Percentiles rank a stretch among this genome's conserved stretches.
These are phyloP conservation scores for Bombycilla garrulus DNA, from an alignment of 2,113 vertebrate species.

Conservation along the genomic window DNA sequence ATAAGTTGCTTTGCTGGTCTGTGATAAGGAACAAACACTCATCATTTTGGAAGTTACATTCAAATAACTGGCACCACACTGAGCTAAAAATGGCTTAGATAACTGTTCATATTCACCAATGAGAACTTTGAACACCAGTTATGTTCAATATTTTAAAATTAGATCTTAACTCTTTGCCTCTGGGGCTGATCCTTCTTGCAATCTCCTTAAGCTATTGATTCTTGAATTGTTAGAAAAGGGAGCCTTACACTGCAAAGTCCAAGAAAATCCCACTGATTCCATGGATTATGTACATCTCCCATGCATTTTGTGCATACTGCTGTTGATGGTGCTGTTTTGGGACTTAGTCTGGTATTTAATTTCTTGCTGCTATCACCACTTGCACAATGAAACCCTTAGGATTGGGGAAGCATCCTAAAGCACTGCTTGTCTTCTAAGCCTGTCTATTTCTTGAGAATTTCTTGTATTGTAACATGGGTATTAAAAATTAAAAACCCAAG, in stretches of 20 bases:
- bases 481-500: background rate
- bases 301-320: background rate
- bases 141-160: background rate
- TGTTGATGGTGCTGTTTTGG: background rate
- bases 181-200: background rate
- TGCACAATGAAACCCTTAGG: background rate
- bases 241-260: background rate
- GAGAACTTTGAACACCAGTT: background rate
- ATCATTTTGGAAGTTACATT: background rate
- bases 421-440: accelerated
- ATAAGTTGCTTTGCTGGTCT: background rate
- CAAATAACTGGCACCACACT: background rate
- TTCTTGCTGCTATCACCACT: background rate
- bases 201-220: background rate
- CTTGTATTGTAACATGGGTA: accelerated
- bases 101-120: background rate
- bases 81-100: background rate
- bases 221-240: background rate
- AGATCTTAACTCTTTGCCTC: background rate
- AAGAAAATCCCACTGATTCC: background rate
- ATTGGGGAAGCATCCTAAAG: background rate
- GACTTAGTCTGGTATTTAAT: background rate
- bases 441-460: background rate
- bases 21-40: background rate
- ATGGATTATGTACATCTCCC: background rate